phyloP scores from a whole-genome alignment of 2,113 vertebrate species.

The Labrus mixtus region DNA sequence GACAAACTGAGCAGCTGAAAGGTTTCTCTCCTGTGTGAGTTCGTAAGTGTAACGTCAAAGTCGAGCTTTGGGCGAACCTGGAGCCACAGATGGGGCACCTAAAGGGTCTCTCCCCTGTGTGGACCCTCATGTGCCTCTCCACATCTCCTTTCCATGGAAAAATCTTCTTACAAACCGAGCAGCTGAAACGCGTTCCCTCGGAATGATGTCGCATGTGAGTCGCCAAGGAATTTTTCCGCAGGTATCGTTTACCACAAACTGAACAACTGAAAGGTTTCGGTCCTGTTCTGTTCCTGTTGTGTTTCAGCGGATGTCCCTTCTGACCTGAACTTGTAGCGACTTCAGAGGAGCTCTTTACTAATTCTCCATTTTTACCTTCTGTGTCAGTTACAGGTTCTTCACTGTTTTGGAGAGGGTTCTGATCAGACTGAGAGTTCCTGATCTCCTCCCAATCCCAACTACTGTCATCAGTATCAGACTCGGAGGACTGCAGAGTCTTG shows the following conservation, averaged over 20 bases:
- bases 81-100: background rate
- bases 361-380: background rate
- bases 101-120: slow-evolving; percentile 5
- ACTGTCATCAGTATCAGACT: slow-evolving; percentile 8
- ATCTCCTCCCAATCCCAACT: background rate
- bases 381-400: background rate
- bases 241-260: background rate
- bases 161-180: background rate
- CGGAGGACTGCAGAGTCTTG: background rate
- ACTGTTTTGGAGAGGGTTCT: too few relatives aligned
- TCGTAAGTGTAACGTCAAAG: background rate
- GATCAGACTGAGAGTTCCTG: background rate
- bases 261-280: background rate
- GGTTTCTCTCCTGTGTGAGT: slow-evolving; percentile 1
- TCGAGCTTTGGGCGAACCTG: background rate
- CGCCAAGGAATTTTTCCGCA: background rate
- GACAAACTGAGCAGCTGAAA: background rate
- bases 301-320: background rate
- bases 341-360: background rate
- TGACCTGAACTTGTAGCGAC: background rate
- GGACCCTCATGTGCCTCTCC: background rate
- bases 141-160: background rate
- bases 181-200: background rate
- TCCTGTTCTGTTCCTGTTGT: background rate
- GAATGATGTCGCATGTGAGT: background rate